Conservation (phyloP, 2,113 vertebrate species). For the Perca flavescens region DNA sequence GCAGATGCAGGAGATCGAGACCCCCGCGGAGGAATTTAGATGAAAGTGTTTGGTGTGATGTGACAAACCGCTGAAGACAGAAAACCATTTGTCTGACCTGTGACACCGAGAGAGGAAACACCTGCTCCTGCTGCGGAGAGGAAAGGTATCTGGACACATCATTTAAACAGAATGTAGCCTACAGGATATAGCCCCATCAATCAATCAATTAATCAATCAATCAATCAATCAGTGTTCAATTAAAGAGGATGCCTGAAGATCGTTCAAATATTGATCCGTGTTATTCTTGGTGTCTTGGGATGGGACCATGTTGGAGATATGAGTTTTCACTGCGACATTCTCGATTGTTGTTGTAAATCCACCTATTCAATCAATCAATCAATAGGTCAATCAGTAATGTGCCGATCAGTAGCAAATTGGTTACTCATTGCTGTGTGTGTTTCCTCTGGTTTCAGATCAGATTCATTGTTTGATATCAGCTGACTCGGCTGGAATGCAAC, state of each 20-base stretch:
- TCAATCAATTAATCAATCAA: not conserved
- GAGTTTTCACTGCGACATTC: not conserved
- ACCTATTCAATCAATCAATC: not conserved
- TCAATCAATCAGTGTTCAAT: not conserved
- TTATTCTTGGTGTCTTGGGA: not conserved
- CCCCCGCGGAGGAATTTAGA: slow-evolving; percentile 8
- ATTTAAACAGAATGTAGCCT: not conserved
- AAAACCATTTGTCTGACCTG: slow-evolving; percentile 50
- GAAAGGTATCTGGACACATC: slow-evolving; percentile 44
- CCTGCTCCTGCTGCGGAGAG: slow-evolving; percentile 36
- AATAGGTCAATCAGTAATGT: not conserved
- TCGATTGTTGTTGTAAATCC: not conserved
- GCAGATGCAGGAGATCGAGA: slow-evolving; percentile 5
- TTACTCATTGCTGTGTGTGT: not conserved
- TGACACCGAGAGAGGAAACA: slow-evolving; percentile 49
- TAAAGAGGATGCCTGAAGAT: not conserved
- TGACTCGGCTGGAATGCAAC: slow-evolving; percentile 26
- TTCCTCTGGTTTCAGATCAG: not conserved
- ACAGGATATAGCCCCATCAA: no score
- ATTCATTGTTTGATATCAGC: slow-evolving; percentile 7
- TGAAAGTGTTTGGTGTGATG: slow-evolving; percentile 15
- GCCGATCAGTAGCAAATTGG: not conserved
- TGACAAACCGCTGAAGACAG: slow-evolving; percentile 47
- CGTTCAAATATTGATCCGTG: not conserved
- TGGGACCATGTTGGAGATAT: not conserved